Base-by-base conservation (phyloP, 2,113 vertebrate genomes). In the Oryzias curvinotus region DNA sequence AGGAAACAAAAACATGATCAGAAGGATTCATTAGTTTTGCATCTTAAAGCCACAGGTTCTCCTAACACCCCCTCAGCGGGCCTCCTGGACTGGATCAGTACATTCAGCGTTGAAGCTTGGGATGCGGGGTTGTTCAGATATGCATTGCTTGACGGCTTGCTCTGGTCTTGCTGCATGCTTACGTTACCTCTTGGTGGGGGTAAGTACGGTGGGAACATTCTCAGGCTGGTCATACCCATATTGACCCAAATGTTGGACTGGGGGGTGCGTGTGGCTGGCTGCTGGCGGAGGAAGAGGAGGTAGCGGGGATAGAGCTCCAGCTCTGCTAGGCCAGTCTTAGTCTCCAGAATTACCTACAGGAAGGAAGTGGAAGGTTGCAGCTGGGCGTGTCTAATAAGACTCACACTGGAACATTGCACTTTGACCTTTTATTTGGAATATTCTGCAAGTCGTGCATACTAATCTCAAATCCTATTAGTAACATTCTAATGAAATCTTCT, bases 201-300 rank as follows among this genome's bases (percentile, higher is more conserved):
- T 73, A 97, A 93, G 90, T 96, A 93, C 73, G 94, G 94, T 89
- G 96, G 96, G 91, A 96, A 96, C 94, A 96, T 95, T 95, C 94
- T 93, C 92, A 96, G 95, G 94, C 93, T 96, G 94, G 94, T 96
- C 97, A 97, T 98, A 99, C 97, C 97, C 96, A 98, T 98, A 94
- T 98, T 99, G 90, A 98, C 94, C 97, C 97, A 99, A 92, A 98
- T 96, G 93, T 98, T 99, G 78, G 96, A 96, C 90, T 98, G 97
- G 66, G 96, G 96, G 13, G 94, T 93, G 81, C 96, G 94, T 0
- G 95, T 92, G 51, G 94, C 95, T 6, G 95, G 95, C 89, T 99
- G 96, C 85, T 99, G 97, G 66, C 96, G 92, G 70, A 99, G 92
- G 90, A 99, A 99, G 49, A 98, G 96, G 75, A 99, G 93, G 85